phyloP scores from a whole-genome alignment of 1,140 invertebrate species.

The Periplaneta americana region DNA sequence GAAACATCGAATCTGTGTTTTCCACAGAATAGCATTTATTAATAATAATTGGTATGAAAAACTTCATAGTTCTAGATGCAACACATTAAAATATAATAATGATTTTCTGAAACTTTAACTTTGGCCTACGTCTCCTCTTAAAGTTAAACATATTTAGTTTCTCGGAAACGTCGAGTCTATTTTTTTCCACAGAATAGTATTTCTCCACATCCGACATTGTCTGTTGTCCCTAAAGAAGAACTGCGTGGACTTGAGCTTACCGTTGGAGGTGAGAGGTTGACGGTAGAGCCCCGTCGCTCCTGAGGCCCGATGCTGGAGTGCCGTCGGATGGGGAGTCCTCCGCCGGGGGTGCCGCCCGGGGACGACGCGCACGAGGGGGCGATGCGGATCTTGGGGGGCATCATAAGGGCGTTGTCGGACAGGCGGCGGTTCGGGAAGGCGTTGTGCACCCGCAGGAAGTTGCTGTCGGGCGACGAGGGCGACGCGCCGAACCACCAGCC shows the following conservation, averaged over 20 bases:
- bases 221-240: background rate
- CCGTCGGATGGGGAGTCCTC: slow-evolving; percentile 72
- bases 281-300: slow-evolving; percentile 74
- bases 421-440: slow-evolving; percentile 76
- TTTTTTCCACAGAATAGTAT: too few species aligned
- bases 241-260: slow-evolving; percentile 46
- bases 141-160: too few species aligned
- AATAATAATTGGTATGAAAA: too few species aligned
- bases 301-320: slow-evolving; percentile 87
- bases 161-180: too few species aligned
- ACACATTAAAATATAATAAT: too few species aligned
- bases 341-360: slow-evolving; percentile 72
- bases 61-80: too few species aligned
- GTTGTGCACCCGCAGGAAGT: slow-evolving; percentile 77
- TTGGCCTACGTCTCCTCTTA: too few species aligned
- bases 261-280: slow-evolving; percentile 81
- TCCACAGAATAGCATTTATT: too few species aligned
- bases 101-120: too few species aligned
- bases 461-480: slow-evolving; percentile 74
- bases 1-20: too few species aligned
- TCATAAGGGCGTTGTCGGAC: slow-evolving; percentile 86
- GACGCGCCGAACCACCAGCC: slow-evolving; percentile 67
- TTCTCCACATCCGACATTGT: too few species aligned
- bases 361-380: slow-evolving; percentile 81
- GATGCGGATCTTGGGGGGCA: slow-evolving; percentile 77